Evolutionary conservation across 2,113 vertebrate genomes (phyloP).

Genomic region (Nettapus auritus): DNA sequence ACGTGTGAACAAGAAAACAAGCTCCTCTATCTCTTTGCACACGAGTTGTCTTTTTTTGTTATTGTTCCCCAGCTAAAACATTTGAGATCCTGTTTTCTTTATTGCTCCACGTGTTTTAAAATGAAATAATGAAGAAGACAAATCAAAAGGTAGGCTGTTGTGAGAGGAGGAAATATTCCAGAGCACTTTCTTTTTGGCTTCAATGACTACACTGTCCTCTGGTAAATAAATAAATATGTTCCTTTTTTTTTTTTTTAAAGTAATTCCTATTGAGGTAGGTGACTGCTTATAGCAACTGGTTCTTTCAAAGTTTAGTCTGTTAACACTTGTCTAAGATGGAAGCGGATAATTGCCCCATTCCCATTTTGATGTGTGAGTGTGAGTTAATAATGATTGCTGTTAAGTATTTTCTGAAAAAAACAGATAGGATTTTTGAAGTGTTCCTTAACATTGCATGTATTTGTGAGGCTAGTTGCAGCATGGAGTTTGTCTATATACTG

Average conservation of each 20-base stretch:
- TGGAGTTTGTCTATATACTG: not conserved
- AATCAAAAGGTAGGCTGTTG: not conserved
- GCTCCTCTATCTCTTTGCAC: not conserved
- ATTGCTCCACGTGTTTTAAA: not conserved
- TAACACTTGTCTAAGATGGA: not conserved
- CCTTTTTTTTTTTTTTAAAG: not conserved
- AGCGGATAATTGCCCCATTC: not conserved
- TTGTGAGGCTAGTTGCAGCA: not conserved
- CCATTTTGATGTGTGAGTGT: not conserved
- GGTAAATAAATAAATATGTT: not conserved
- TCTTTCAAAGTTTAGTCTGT: not conserved
- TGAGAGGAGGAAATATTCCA: not conserved
- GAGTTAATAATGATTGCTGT: not conserved
- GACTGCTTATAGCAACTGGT: not conserved
- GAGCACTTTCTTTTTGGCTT: not conserved
- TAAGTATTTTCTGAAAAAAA: not conserved
- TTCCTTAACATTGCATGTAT: not conserved
- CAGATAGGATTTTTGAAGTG: not conserved
- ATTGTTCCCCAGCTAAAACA: not conserved
- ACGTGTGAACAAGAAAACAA: not conserved
- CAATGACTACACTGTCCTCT: not conserved
- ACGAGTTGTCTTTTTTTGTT: not conserved
- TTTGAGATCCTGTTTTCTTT: not conserved
- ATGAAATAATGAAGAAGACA: not conserved
- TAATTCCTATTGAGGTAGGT: not conserved